These are phyloP conservation scores for Chloropsis cyanopogon DNA, from an alignment of 2,113 vertebrate species.

Conservation along the genomic window DNA sequence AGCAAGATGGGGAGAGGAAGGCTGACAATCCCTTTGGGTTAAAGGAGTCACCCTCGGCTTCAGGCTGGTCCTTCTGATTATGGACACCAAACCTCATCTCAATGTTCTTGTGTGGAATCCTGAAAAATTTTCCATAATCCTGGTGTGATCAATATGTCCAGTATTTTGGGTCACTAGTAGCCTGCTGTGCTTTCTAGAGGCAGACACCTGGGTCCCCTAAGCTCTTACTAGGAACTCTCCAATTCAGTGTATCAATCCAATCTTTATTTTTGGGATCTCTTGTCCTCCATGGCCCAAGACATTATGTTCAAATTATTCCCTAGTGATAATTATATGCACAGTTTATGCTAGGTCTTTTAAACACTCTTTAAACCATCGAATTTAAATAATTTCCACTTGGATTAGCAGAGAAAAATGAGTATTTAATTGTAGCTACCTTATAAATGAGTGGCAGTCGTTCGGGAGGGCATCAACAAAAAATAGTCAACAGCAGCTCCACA, in stretches of 20 bases:
- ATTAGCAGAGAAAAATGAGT: background rate
- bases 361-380: background rate
- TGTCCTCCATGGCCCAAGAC: background rate
- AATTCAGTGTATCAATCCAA: background rate
- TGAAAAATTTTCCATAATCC: background rate
- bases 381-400: background rate
- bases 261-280: background rate
- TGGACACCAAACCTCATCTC: background rate
- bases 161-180: background rate
- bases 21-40: background rate
- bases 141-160: background rate
- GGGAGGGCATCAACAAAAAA: background rate
- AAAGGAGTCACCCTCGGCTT: background rate
- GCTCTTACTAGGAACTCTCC: background rate
- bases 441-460: accelerated
- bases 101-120: background rate
- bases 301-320: background rate
- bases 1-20: background rate
- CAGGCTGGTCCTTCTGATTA: background rate
- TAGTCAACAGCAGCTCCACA: background rate
- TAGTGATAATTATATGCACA: background rate
- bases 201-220: background rate
- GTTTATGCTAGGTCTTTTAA: background rate
- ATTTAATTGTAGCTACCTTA: background rate
- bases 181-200: background rate